Percentiles rank a stretch among this genome's conserved stretches.
Conservation (phyloP, 2,888 invertebrate genomes). For the Acleris laterana region DNA sequence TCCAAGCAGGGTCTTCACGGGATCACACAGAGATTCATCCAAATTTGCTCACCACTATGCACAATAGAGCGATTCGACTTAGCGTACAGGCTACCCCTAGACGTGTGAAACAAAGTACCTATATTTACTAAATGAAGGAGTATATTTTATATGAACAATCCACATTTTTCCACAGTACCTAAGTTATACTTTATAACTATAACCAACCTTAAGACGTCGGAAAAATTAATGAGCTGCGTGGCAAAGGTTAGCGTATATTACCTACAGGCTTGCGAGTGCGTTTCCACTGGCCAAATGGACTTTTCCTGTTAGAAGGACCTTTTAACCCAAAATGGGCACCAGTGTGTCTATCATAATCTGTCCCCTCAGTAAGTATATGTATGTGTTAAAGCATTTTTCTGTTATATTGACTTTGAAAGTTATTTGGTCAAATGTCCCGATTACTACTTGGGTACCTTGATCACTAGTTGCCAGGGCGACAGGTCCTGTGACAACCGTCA, state of each 20-base stretch:
- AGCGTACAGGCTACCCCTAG: too few species aligned
- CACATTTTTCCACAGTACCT: too few species aligned
- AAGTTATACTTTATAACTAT: neutral
- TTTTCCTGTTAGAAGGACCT: slow-evolving; percentile 56
- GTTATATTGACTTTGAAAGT: slow-evolving; percentile 40
- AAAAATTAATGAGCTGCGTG: slow-evolving; percentile 50
- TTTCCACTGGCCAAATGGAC: slow-evolving; percentile 60
- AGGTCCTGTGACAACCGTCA: slow-evolving; percentile 13
- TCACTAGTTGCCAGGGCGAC: slow-evolving; percentile 38
- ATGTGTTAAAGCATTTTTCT: slow-evolving; percentile 48
- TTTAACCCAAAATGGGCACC: slow-evolving; percentile 46
- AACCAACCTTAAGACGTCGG: neutral
- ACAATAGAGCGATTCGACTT: neutral
- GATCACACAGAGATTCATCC: neutral
- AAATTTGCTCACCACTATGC: neutral
- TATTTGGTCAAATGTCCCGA: slow-evolving; percentile 42
- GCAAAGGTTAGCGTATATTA: slow-evolving; percentile 55
- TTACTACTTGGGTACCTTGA: slow-evolving; percentile 41
- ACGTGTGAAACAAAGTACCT: too few species aligned
- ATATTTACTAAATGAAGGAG: too few species aligned
- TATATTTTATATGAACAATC: too few species aligned
- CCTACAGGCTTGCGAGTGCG: slow-evolving; percentile 52
- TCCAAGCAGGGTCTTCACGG: neutral
- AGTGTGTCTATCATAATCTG: slow-evolving; percentile 41
- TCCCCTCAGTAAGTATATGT: slow-evolving; percentile 22